phyloP scores from a whole-genome alignment of 2,113 vertebrate species.

The Istiophorus platypterus region DNA sequence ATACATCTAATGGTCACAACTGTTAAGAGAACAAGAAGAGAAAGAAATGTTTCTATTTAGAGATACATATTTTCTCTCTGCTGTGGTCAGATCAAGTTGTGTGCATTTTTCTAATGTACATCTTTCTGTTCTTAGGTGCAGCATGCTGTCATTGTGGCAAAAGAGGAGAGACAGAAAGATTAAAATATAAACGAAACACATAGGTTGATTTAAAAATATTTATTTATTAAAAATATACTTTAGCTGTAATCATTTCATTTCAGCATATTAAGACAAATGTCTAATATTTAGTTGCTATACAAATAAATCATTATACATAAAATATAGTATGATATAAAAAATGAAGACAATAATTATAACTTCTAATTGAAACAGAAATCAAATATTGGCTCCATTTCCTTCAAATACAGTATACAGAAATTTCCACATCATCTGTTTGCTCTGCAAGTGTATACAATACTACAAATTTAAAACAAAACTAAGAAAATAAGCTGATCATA shows the following conservation, averaged over 20 bases:
- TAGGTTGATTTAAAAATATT: slow-evolving; percentile 53
- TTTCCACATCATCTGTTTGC: slow-evolving; percentile 21
- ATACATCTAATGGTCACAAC: background rate
- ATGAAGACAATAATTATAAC: slow-evolving; percentile 50
- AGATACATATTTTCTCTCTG: background rate
- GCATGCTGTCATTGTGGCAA: background rate
- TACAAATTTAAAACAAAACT: slow-evolving; percentile 45
- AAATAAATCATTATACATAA: slow-evolving; percentile 35
- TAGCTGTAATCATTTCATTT: slow-evolving; percentile 54
- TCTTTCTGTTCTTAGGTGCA: background rate
- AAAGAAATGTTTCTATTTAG: background rate
- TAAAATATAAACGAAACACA: background rate
- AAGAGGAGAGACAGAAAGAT: background rate
- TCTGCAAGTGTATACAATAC: slow-evolving; percentile 29
- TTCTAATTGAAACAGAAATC: slow-evolving; percentile 57
- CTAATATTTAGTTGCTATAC: slow-evolving; percentile 5
- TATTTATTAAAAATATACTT: slow-evolving; percentile 77
- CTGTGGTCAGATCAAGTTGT: background rate
- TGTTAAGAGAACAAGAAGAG: background rate
- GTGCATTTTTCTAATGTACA: background rate
- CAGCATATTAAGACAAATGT: slow-evolving; percentile 27
- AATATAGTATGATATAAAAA: slow-evolving; percentile 63
- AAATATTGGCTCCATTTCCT: slow-evolving; percentile 48
- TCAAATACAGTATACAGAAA: slow-evolving; percentile 66
- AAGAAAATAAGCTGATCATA: slow-evolving; percentile 47